Base-by-base conservation (phyloP, 1,140 invertebrate species). In the Proctacanthus coquilletti region DNA sequence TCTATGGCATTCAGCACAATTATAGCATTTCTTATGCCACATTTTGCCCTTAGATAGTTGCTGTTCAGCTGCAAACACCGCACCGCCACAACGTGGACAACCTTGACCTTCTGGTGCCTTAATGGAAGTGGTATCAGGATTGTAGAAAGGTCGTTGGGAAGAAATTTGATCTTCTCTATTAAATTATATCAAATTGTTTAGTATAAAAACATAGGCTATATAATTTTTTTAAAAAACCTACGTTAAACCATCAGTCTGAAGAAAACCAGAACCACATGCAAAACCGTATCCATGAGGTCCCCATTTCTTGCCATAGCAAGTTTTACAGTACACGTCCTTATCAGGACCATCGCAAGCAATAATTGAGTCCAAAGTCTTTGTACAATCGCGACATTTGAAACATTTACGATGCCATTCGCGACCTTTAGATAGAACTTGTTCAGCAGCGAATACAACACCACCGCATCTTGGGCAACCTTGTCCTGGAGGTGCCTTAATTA, bases 321-420 rank as follows among this genome's bases (percentile, higher is more conserved):
- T 60, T 34, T 46, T 49, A 39, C 56, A 97, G 64, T 91, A 96
- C 32, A 97, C 78, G 45, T 93, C 83, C 42, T 69, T 71, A 51
- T 91, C 82, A 20, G 87, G 84, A 18, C 87, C 87, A 53, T 89
- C 86, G 55, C 87, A 88, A 45, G 87, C 88, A 46, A 85, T 85
- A 52, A 89, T 89, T 14, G 89, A 95, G 56, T 94, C 88, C 34
- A 95, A 68, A 15, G 82, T 85, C 53, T 88, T 88, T 47, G 77
- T 82, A 63, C 93, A 97, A 47, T 87, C 84, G 59, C 71, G 78
- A 63, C 93, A 98, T 62, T 95, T 97, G 71, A 93, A 96, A 67
- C 93, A 98, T 64, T 96, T 96, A 67, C 93, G 77, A 70, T 86
- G 93, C 89, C 88, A 97, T 64, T 91, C 88, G 53, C 85, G 74